Percentiles rank a stretch among this genome's conserved stretches.
Conservation (phyloP, 2,113 vertebrate genomes). For the Mus spicilegus region DNA sequence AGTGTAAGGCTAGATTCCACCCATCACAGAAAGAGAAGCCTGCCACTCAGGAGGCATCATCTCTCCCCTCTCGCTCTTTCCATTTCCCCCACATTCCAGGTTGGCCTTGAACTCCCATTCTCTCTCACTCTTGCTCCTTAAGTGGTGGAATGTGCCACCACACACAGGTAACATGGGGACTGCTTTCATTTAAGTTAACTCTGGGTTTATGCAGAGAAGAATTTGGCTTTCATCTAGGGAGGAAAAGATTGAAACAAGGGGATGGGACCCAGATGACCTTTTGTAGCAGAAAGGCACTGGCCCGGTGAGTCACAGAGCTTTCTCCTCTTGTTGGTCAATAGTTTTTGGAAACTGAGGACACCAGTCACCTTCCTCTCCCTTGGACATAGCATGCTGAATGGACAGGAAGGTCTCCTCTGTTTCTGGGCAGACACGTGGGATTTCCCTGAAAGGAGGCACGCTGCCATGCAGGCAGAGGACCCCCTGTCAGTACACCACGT, state of each 20-base stretch:
- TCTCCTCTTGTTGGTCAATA: neutral
- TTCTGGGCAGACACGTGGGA: neutral
- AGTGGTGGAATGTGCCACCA: neutral
- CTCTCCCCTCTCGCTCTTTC: fast-evolving
- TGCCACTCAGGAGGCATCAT: neutral
- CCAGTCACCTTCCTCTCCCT: neutral
- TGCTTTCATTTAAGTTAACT: neutral
- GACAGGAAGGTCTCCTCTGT: neutral
- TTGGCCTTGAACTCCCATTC: neutral
- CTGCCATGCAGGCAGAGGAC: neutral
- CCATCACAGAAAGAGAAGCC: neutral
- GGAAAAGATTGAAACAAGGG: neutral
- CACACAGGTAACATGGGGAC: neutral
- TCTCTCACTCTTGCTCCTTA: too few relatives aligned
- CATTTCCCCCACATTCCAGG: neutral
- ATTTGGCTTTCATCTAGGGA: neutral
- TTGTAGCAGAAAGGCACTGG: neutral
- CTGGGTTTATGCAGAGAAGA: slow-evolving; percentile 39
- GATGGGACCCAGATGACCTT: neutral
- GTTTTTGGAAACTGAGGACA: slow-evolving; percentile 37
- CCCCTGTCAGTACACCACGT: too few relatives aligned
- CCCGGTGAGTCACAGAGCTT: slow-evolving; percentile 15
- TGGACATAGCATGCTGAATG: neutral
- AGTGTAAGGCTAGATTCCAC: fast-evolving
- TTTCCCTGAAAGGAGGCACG: neutral